Conservation (phyloP, 2,113 vertebrate genomes). For the Anolis carolinensis region DNA sequence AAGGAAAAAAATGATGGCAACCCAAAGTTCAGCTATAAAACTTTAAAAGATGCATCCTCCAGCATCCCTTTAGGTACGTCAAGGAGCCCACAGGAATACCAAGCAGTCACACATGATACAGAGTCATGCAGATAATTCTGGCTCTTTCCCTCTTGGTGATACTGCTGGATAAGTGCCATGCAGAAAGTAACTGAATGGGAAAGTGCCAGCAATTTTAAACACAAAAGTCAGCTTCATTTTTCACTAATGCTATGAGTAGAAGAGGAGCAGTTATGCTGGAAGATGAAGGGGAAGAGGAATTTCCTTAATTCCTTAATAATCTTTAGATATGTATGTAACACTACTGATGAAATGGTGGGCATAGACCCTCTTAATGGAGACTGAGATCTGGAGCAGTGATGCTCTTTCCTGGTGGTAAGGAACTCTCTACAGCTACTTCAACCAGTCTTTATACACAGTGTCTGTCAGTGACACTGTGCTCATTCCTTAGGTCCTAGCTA, state of each 20-base stretch:
- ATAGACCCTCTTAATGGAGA: not conserved
- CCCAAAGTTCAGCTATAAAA: not conserved
- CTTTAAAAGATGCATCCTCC: rapidly evolving
- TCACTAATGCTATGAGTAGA: not conserved
- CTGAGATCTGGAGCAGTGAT: not conserved
- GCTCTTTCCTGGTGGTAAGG: not conserved
- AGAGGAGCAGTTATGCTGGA: rapidly evolving
- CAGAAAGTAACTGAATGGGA: conserved; percentile 28
- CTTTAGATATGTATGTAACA: not conserved
- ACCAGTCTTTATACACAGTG: not conserved
- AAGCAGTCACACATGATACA: not conserved
- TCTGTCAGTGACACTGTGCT: not conserved
- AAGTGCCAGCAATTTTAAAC: conserved; percentile 27
- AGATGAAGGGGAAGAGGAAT: not conserved
- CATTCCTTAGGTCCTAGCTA: not conserved
- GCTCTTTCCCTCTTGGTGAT: not conserved
- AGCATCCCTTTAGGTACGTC: not conserved
- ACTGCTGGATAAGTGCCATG: conserved; percentile 45
- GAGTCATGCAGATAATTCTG: rapidly evolving
- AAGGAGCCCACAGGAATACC: not conserved
- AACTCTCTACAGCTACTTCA: not conserved
- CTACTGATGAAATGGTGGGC: rapidly evolving
- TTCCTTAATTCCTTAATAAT: rapidly evolving
- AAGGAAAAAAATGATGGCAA: not conserved
- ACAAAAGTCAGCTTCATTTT: not conserved